These are phyloP conservation scores for Labroides dimidiatus DNA, from an alignment of 2,797 vertebrate species.

Conservation along the genomic window DNA sequence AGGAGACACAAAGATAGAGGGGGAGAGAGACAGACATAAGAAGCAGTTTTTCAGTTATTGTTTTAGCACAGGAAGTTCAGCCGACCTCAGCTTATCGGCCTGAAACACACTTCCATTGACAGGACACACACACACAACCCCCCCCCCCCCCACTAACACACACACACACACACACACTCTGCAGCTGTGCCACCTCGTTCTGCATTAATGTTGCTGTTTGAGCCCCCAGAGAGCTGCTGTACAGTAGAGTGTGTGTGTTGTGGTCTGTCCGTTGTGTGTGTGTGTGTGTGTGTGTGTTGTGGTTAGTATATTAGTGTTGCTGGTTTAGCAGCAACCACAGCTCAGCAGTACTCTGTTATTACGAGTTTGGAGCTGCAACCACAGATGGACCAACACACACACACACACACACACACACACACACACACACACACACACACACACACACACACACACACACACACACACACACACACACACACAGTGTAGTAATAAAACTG, in stretches of 20 bases:
- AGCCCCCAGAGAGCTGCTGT: neutral
- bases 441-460: too few species aligned
- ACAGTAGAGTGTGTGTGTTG: neutral
- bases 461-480: too few species aligned
- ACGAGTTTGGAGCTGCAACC: constrained; percentile 37
- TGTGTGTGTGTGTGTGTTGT: constrained; percentile 4
- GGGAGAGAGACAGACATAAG: neutral
- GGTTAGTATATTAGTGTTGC: neutral
- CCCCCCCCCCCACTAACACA: neutral
- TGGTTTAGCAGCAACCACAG: constrained; percentile 29
- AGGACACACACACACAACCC: constrained; percentile 1
- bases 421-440: too few species aligned
- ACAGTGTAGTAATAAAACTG: too few species aligned
- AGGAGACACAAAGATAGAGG: neutral
- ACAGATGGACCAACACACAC: neutral
- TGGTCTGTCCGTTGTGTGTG: neutral
- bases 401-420: too few species aligned
- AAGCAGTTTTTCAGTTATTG: constrained; percentile 17
- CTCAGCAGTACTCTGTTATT: constrained; percentile 27
- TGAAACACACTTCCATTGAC: constrained; percentile 64
- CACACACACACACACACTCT: constrained; percentile 6
- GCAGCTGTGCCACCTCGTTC: neutral
- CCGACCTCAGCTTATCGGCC: constrained; percentile 62
- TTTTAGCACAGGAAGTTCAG: constrained; percentile 61
- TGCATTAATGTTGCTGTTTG: neutral